Evolutionary conservation across 2,113 vertebrate genomes (phyloP).

Genomic region (Tetrao urogallus): DNA sequence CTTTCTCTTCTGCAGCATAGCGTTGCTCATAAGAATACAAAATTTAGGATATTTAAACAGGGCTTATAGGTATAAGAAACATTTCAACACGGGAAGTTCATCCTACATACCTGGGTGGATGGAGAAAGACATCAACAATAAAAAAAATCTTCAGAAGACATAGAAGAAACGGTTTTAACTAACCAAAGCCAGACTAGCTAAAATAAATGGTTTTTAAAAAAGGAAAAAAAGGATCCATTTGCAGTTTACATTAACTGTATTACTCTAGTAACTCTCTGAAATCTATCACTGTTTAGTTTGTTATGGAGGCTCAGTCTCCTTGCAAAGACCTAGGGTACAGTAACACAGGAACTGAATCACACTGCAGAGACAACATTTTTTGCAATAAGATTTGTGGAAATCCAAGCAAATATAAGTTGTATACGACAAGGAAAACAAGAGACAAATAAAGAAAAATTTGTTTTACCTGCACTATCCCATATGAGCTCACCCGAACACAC

Average conservation of each 20-base stretch:
- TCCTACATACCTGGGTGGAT: neutral
- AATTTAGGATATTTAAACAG: neutral
- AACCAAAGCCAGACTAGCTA: neutral
- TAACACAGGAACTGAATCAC: neutral
- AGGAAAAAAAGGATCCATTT: neutral
- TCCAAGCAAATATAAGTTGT: neutral
- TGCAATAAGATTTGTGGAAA: neutral
- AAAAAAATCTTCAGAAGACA: neutral
- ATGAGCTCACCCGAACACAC: neutral
- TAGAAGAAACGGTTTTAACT: neutral
- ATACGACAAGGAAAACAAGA: neutral
- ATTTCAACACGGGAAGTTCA: neutral
- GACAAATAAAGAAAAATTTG: neutral
- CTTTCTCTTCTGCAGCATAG: neutral
- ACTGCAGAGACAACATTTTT: neutral
- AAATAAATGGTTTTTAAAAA: neutral
- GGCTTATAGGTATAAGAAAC: neutral
- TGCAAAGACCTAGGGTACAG: neutral
- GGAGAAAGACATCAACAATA: neutral
- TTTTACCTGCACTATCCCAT: constrained; percentile 45
- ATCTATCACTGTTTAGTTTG: neutral
- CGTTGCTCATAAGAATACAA: neutral
- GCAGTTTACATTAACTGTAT: neutral
- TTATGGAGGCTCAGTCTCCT: neutral
- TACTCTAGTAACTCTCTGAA: neutral